Evolutionary conservation across 1,140 invertebrate genomes (phyloP).

Genomic region (Leguminivora glycinivorella): DNA sequence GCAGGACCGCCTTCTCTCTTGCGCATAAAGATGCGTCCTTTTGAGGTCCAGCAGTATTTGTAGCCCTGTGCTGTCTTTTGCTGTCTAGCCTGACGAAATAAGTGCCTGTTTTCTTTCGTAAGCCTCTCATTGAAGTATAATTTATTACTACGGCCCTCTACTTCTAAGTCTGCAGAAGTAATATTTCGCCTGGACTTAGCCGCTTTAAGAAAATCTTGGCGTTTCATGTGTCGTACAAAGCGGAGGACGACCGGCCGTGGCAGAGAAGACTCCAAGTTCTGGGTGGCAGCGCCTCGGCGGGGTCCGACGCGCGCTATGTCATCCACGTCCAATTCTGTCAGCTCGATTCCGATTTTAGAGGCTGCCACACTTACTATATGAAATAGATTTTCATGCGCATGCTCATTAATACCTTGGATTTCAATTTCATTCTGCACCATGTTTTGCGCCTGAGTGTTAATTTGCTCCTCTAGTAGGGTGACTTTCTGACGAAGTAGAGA

Average conservation of each 20-base stretch:
- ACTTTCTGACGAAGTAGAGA: not conserved
- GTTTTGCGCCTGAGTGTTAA: not conserved
- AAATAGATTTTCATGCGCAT: not conserved
- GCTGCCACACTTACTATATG: not conserved
- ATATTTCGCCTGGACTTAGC: not conserved
- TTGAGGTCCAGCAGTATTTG: not conserved
- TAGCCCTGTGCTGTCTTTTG: not conserved
- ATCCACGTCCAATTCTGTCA: not conserved
- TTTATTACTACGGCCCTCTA: not conserved
- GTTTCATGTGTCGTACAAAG: slow-evolving; percentile 12
- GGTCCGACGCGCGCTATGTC: not conserved
- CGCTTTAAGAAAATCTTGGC: not conserved
- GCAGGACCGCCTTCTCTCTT: not conserved
- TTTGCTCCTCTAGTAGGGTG: not conserved
- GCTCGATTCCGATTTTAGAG: not conserved
- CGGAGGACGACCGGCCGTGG: slow-evolving; percentile 6
- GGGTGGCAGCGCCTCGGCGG: not conserved
- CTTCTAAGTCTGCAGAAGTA: not conserved
- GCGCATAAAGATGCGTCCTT: not conserved
- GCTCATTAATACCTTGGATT: slow-evolving; percentile 5
- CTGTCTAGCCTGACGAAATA: not conserved
- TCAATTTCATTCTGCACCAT: not conserved
- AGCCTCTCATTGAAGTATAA: not conserved
- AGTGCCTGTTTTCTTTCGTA: not conserved
- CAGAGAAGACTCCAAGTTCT: not conserved